Percentiles rank a stretch among this genome's conserved stretches.
Evolutionary conservation across 2,888 invertebrate species (phyloP).

Genomic region (Macrosoma leucophasiata): DNA sequence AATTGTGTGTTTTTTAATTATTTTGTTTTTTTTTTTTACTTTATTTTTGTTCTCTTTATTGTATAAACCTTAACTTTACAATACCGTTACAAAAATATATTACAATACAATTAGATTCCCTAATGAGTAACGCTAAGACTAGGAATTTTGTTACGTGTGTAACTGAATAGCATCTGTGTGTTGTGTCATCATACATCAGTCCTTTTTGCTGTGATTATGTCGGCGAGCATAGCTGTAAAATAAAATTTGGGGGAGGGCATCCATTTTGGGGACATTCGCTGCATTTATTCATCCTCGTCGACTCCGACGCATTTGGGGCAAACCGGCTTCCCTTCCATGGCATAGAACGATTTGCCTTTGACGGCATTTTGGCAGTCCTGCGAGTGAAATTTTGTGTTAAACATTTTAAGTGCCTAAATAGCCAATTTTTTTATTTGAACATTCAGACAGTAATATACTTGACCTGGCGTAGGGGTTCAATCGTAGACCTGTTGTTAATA

Average conservation of each 20-base stretch:
- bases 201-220: constrained; percentile 31
- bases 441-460: constrained; percentile 43
- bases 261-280: constrained; percentile 38
- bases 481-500: constrained; percentile 2
- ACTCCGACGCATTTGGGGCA: constrained; percentile 95
- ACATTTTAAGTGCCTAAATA: constrained; percentile 28
- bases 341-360: constrained; percentile 97
- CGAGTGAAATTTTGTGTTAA: constrained; percentile 43
- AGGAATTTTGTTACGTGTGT: constrained; percentile 42
- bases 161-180: constrained; percentile 34
- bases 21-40: constrained; percentile 37
- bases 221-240: constrained; percentile 71
- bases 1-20: constrained; percentile 33
- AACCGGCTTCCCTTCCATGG: constrained; percentile 97
- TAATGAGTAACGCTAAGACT: constrained; percentile 45
- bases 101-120: constrained; percentile 57
- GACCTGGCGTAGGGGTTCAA: constrained; percentile 44
- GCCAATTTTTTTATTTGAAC: constrained; percentile 25
- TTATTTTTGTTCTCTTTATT: constrained; percentile 72
- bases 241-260: constrained; percentile 58
- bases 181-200: constrained; percentile 26
- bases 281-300: constrained; percentile 84
- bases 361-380: constrained; percentile 97
- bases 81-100: constrained; percentile 72
- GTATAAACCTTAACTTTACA: constrained; percentile 69